phyloP scores from a whole-genome alignment of 2,888 invertebrate genomes.

The Epsilonema sp. region DNA sequence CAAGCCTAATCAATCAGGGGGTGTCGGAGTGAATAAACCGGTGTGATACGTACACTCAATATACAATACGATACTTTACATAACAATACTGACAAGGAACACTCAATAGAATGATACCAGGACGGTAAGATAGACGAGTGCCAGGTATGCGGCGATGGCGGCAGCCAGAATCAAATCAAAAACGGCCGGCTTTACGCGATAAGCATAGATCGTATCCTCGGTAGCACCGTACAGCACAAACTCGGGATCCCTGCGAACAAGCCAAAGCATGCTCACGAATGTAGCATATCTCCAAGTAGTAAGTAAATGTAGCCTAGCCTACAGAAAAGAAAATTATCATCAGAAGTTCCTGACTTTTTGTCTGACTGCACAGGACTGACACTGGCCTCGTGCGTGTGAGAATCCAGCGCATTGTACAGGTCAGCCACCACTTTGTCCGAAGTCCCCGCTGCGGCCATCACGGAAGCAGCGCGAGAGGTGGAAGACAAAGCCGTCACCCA shows the following conservation, averaged over 20 bases:
- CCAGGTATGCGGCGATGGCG: constrained; percentile 60
- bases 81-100: no score
- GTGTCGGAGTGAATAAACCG: no score
- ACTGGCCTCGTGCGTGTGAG: constrained; percentile 8
- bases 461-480: constrained; percentile 53
- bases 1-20: no score
- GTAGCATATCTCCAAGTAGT: no score
- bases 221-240: constrained; percentile 70
- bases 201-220: constrained; percentile 57
- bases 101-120: constrained; percentile 4
- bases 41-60: no score
- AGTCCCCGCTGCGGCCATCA: constrained; percentile 38
- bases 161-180: constrained; percentile 84
- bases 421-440: constrained; percentile 4
- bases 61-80: not conserved
- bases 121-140: constrained; percentile 58
- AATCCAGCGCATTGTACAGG: constrained; percentile 4
- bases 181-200: constrained; percentile 89
- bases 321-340: not conserved
- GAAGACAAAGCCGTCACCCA: constrained; percentile 54
- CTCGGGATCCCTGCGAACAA: constrained; percentile 71
- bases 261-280: no score
- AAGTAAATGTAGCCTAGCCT: no score
- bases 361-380: constrained; percentile 8
- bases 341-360: constrained; percentile 6